Evolutionary conservation across 2,888 invertebrate genomes (phyloP), one percentile per base, ranked within the genome.

Genomic region (Morpho achilles): DNA sequence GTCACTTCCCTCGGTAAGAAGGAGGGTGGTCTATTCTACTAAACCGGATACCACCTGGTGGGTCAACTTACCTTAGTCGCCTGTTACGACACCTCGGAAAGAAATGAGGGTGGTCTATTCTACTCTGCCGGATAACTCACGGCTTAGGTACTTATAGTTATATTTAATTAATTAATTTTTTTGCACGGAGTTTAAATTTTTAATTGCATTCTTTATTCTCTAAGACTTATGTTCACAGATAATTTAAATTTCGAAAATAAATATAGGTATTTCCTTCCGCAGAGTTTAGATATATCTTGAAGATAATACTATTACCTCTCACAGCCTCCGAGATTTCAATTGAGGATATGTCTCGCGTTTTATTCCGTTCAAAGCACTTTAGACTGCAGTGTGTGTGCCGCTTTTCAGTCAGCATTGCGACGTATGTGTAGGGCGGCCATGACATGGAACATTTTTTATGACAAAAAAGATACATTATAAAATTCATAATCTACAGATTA

Each of bases 321-420:
- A 57, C 47, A 39, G 42, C 32, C 32, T 32, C 5, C 39, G 57
- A 46, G 32, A 52, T 43, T 32, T 44, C 48, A 53, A 49, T 53
- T 45, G 56, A 16, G 43, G 51, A 48, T 49, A 9, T 32, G 42
- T 39, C 49, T 8, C 7, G 41, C 43, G 32, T 56, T 46, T 53
- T 49, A 55, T 52, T 48, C 43, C 48, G 46, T 52, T 59, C 53
- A 49, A 59, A 53, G 44, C 52, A 52, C 52, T 56, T 49, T 47
- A 45, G 43, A 56, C 53, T 53, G 51, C 56, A 44, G 16, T 45
- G 45, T 56, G 52, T 57, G 40, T 42, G 41, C 23, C 40, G 49
- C 53, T 53, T 22, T 16, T 53, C 39, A 39, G 46, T 42, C 51
- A 32, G 58, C 48, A 39, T 40, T 58, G 58, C 52, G 57, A 57